phyloP scores from a whole-genome alignment of 2,797 vertebrate species.

The Cynopterus sphinx region DNA sequence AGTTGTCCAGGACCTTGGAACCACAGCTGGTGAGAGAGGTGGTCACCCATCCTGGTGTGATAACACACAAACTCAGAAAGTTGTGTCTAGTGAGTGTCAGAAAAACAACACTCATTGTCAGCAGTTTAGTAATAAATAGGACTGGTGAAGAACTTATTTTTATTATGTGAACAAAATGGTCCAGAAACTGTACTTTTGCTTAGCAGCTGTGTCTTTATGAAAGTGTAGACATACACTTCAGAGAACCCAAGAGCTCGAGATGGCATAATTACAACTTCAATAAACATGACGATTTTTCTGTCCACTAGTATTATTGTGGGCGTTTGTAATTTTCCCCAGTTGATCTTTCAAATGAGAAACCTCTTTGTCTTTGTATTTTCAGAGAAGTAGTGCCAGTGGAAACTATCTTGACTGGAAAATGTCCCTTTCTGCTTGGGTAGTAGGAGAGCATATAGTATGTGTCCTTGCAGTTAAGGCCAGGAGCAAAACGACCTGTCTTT shows the following conservation, averaged over 20 bases:
- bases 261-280: background rate
- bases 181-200: background rate
- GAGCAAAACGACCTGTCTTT: rapidly evolving
- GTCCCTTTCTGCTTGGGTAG: background rate
- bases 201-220: background rate
- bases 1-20: background rate
- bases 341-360: background rate
- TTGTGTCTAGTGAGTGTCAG: rapidly evolving
- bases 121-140: background rate
- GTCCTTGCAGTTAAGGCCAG: background rate
- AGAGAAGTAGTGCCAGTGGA: background rate
- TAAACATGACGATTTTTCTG: background rate
- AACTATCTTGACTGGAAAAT: background rate
- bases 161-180: background rate
- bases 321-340: background rate
- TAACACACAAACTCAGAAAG: background rate
- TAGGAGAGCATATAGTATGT: rapidly evolving
- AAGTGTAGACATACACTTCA: background rate
- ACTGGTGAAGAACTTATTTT: background rate
- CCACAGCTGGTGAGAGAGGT: background rate
- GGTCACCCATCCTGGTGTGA: rapidly evolving
- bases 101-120: background rate
- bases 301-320: background rate
- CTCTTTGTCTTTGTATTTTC: background rate
- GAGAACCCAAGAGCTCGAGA: background rate